These are phyloP conservation scores for Cyrtonyx montezumae DNA, from an alignment of 2,113 vertebrate genomes.

Conservation along the genomic window DNA sequence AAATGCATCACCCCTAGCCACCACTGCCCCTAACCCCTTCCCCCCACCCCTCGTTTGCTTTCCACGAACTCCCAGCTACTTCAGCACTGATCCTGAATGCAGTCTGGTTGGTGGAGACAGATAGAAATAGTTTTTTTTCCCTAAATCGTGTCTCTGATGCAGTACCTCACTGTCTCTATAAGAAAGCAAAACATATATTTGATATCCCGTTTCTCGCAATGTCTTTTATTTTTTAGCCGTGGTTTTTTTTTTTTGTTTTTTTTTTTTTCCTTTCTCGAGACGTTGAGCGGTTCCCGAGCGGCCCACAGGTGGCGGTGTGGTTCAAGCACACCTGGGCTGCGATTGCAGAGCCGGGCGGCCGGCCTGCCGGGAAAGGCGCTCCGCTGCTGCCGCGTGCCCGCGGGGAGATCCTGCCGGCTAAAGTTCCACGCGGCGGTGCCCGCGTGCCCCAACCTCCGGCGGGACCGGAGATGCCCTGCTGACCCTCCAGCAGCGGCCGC, in stretches of 20 bases:
- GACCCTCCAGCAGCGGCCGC: too few relatives aligned
- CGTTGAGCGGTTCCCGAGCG: rapidly evolving
- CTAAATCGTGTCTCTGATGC: not conserved
- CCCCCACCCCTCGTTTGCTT: not conserved
- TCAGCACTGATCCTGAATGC: not conserved
- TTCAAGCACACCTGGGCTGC: constrained; percentile 74
- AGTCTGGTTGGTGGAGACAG: not conserved
- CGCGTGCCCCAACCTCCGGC: not conserved
- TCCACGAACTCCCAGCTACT: not conserved
- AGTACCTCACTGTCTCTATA: not conserved
- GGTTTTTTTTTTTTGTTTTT: not conserved
- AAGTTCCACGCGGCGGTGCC: not conserved
- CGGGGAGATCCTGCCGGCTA: not conserved
- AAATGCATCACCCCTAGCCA: not conserved
- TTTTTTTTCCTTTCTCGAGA: not conserved
- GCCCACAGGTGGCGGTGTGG: constrained; percentile 84
- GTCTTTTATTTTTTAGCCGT: not conserved
- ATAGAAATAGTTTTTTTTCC: not conserved
- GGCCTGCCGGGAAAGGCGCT: constrained; percentile 3
- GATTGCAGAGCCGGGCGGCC: not conserved
- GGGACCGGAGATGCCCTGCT: not conserved
- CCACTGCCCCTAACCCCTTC: not conserved
- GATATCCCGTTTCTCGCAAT: not conserved
- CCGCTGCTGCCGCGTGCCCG: not conserved
- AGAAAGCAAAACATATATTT: not conserved